These are phyloP conservation scores for Acanthurus leucopareius DNA, from an alignment of 2,797 vertebrate species.

Conservation along the genomic window DNA sequence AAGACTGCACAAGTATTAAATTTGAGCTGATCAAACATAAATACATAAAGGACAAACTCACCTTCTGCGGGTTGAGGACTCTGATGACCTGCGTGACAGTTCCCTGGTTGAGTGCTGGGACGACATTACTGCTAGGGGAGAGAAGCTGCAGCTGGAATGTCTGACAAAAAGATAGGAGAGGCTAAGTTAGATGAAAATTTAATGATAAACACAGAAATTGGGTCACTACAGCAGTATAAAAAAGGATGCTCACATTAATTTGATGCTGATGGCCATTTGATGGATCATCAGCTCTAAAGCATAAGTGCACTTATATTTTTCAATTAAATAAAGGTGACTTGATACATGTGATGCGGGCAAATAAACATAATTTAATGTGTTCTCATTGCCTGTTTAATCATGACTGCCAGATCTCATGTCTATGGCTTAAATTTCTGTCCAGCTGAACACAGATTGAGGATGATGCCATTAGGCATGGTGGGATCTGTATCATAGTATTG, in stretches of 20 bases:
- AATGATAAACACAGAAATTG: neutral
- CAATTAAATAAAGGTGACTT: slow-evolving; percentile 3
- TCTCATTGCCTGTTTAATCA: neutral
- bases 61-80: slow-evolving; percentile 99
- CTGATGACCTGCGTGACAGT: slow-evolving; percentile 98
- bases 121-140: slow-evolving; percentile 97
- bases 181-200: slow-evolving; percentile 23
- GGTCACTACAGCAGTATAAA: slow-evolving; percentile 16
- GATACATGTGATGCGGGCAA: neutral
- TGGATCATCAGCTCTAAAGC: slow-evolving; percentile 4
- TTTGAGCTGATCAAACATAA: neutral
- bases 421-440: neutral
- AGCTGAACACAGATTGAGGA: neutral
- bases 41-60: slow-evolving; percentile 66
- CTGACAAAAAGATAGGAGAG: slow-evolving; percentile 76
- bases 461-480: neutral
- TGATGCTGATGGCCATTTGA: neutral
- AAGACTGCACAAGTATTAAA: slow-evolving; percentile 15
- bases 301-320: neutral
- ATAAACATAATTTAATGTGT: neutral
- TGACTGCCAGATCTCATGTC: neutral
- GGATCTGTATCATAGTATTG: neutral
- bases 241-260: slow-evolving; percentile 2
- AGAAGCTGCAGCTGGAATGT: slow-evolving; percentile 99
- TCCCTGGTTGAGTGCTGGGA: slow-evolving; percentile 97